Base-by-base conservation (phyloP, 37 sponge, comb jelly and placozoan genomes). In the Ianthella basta region DNA sequence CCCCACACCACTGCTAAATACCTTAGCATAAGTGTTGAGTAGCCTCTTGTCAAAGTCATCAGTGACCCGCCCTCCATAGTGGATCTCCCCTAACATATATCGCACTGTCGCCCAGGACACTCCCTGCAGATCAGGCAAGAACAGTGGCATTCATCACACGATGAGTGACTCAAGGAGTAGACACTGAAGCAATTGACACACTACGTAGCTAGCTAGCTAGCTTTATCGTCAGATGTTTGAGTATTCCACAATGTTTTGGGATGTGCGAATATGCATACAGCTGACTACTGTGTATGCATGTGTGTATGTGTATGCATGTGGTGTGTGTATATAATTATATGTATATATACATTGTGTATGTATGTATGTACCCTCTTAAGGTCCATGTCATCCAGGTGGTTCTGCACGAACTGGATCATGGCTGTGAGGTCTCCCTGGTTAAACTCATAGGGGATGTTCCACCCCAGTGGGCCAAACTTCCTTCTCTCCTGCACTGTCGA, bases 381-480 rank as follows among this genome's bases (percentile, higher is more conserved):
- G 87, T 98, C 98, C 90, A 98, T 84, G 53, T 95, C 98, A 80
- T 98, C 98, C 55, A 98, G 89, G 50, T 95, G 94, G 81, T 95
- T 95, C 91, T 95, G 95, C 56, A 98, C 89, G 59, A 91, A 95
- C 81, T 95, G 96, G 29, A 87, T 89, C 78, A 86, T 93, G 37
- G 98, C 94, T 50, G 85, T 95, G 73, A 92, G 84, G 83, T 98
- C 98, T 57, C 96, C 94, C 83, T 98, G 98, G 86, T 98, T 96
- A 90, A 94, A 96, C 87, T 98, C 99, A 80, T 96, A 96, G 39
- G 97, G 99, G 78, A 96, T 98, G 82, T 98, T 98, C 97, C 99
- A 96, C 20, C 99, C 96, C 19, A 98, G 96, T 4, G 96, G 96
- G 13, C 96, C 96, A 87, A 94, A 98, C 91, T 96, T 96, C 34